Evolutionary conservation across 2,797 vertebrate species (phyloP).

Genomic region (Mareca penelope): DNA sequence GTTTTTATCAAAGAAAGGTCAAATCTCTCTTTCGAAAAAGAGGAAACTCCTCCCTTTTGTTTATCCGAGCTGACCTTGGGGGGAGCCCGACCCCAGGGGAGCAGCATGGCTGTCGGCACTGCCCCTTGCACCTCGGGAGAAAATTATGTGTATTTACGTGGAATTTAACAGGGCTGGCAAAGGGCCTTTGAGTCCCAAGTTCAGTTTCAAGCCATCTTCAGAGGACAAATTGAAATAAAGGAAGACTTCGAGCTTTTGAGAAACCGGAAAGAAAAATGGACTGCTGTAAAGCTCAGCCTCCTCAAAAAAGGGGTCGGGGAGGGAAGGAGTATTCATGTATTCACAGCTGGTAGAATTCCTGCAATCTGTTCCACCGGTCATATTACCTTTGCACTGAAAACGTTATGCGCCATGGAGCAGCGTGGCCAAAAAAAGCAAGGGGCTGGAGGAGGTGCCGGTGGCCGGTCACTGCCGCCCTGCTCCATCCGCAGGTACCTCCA

Average conservation of each 20-base stretch:
- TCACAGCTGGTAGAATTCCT: slow-evolving; percentile 69
- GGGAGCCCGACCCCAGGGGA: background rate
- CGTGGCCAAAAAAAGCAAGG: background rate
- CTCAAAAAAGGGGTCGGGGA: slow-evolving; percentile 18
- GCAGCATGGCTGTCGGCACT: background rate
- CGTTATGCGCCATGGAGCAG: background rate
- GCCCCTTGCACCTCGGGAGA: background rate
- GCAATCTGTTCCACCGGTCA: slow-evolving; percentile 67
- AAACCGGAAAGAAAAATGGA: slow-evolving; percentile 3
- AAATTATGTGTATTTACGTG: background rate
- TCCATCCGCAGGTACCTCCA: background rate
- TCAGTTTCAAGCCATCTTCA: background rate
- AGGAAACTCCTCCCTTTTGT: slow-evolving; percentile 15
- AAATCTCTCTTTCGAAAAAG: slow-evolving; percentile 8
- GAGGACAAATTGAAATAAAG: slow-evolving; percentile 26
- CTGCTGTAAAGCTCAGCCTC: background rate
- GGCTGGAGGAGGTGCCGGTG: background rate
- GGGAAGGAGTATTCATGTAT: slow-evolving; percentile 48
- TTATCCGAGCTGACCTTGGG: slow-evolving; percentile 42
- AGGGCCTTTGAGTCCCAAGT: background rate
- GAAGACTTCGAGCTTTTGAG: slow-evolving; percentile 29
- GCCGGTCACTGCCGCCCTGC: background rate
- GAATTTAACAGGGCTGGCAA: background rate
- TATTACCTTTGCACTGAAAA: background rate
- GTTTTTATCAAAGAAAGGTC: background rate